Evolutionary conservation across 2,113 vertebrate genomes (phyloP).

Genomic region (Indicator indicator): DNA sequence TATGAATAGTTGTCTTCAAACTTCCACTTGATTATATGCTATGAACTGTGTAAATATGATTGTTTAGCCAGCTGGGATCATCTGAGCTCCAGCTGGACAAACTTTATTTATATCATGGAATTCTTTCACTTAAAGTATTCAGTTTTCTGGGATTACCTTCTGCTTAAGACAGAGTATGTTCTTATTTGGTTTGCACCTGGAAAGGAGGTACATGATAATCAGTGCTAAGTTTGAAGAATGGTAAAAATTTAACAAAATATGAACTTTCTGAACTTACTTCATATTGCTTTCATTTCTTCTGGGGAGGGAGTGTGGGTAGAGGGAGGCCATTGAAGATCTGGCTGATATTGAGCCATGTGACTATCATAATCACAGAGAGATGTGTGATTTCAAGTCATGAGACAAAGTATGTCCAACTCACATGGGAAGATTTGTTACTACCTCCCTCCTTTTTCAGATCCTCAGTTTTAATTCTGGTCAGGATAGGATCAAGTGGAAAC

Average conservation of each 20-base stretch:
- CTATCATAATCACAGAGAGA: not conserved
- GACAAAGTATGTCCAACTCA: not conserved
- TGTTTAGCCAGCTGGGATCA: not conserved
- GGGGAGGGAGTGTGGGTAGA: not conserved
- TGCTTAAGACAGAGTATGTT: not conserved
- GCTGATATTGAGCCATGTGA: not conserved
- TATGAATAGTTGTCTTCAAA: not conserved
- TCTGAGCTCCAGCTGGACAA: not conserved
- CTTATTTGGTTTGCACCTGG: not conserved
- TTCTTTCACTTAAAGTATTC: not conserved
- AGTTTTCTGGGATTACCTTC: not conserved
- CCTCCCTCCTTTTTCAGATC: not conserved
- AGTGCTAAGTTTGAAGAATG: not conserved
- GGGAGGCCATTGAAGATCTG: not conserved
- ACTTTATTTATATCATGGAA: not conserved
- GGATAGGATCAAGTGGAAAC: not conserved
- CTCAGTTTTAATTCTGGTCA: not conserved
- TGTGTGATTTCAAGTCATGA: not conserved
- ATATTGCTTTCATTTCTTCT: not conserved
- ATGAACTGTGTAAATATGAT: not conserved
- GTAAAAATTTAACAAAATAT: not conserved
- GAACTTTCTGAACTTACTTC: not conserved
- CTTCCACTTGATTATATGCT: not conserved
- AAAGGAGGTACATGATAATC: not conserved
- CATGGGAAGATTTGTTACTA: not conserved